These are phyloP conservation scores for Laupala kohalensis DNA, from an alignment of 1,140 invertebrate genomes.

Conservation along the genomic window DNA sequence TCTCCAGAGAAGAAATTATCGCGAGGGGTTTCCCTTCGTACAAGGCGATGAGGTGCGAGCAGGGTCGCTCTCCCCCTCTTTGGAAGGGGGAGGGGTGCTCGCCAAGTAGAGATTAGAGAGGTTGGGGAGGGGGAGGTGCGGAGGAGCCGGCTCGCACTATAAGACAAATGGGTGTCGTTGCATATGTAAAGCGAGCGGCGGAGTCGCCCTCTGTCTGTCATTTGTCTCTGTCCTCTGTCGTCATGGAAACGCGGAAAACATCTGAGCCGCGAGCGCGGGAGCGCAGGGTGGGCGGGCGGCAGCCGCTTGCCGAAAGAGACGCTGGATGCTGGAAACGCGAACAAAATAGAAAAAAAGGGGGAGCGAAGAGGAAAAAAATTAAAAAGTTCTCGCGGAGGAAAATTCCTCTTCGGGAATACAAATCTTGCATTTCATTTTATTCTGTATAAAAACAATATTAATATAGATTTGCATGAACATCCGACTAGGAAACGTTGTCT, in stretches of 20 bases:
- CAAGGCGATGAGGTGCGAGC: not conserved
- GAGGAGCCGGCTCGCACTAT: not conserved
- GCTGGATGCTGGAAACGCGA: not conserved
- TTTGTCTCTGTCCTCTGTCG: constrained; percentile 11
- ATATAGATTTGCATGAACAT: not conserved
- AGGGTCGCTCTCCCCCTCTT: no score
- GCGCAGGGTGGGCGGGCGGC: not conserved
- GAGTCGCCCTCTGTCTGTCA: constrained; percentile 9
- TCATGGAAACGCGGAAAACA: not conserved
- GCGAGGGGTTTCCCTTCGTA: not conserved
- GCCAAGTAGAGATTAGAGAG: not conserved
- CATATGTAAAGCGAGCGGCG: constrained; percentile 14
- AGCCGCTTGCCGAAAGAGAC: not conserved
- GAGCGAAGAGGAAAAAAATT: not conserved
- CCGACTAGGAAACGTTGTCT: not conserved
- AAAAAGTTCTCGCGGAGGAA: not conserved
- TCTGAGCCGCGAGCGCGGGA: not conserved
- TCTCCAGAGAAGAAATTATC: not conserved
- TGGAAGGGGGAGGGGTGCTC: no score
- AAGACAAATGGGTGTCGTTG: constrained; percentile 14
- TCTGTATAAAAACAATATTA: not conserved
- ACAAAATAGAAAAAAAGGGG: not conserved
- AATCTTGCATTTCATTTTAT: not conserved
- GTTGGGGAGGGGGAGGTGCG: constrained; percentile 1
- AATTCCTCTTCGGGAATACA: not conserved